These are phyloP conservation scores for Heterochromis multidens DNA, from an alignment of 2,113 vertebrate species.

Conservation along the genomic window DNA sequence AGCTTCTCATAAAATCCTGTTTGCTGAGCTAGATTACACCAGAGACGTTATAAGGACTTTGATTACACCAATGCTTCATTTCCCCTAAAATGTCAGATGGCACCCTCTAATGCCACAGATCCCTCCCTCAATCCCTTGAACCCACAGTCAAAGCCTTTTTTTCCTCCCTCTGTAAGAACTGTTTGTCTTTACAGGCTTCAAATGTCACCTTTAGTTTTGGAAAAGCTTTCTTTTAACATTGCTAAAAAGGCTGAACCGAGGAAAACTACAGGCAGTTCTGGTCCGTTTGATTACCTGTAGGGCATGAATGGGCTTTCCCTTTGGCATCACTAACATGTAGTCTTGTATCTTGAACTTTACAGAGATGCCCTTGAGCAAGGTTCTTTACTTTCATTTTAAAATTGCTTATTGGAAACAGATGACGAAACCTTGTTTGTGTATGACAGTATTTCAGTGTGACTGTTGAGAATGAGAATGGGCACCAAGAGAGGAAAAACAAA, in stretches of 20 bases:
- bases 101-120: constrained; percentile 35
- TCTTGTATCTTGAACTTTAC: constrained; percentile 2
- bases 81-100: constrained; percentile 48
- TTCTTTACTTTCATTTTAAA: background rate
- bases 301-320: background rate
- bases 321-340: background rate
- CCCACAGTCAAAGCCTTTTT: background rate
- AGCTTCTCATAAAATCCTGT: constrained; percentile 35
- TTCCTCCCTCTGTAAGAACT: background rate
- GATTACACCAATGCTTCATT: constrained; percentile 21
- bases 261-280: background rate
- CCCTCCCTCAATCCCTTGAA: constrained; percentile 25
- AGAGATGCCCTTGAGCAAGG: background rate
- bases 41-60: background rate
- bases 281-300: background rate
- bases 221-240: background rate
- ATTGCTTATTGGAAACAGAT: background rate
- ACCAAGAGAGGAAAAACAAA: background rate
- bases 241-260: background rate
- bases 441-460: background rate
- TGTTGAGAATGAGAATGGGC: background rate
- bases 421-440: background rate
- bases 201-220: constrained; percentile 33
- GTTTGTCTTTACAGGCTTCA: constrained; percentile 29
- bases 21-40: constrained; percentile 38